Base-by-base conservation (phyloP, 2,113 vertebrate genomes). In the Lamprotornis superbus region DNA sequence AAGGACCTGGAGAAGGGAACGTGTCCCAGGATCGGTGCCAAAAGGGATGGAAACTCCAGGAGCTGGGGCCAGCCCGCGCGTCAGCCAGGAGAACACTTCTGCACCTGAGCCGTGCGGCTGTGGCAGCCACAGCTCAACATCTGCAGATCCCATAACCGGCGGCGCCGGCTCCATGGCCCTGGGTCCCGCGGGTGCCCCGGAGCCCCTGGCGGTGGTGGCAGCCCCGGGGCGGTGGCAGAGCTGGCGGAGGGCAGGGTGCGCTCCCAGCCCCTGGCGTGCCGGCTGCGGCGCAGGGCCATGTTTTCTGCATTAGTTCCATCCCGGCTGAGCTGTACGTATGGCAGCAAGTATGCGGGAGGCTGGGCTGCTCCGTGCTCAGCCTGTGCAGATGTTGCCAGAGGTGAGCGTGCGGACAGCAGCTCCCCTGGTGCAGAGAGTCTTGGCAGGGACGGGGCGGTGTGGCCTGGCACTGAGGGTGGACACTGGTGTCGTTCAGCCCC, bases 231-330 rank as follows among this genome's bases (percentile, higher is more conserved):
- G 2, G 35, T 0, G 5, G 55, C 44, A 18, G 1, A 24, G 63
- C 63, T 30, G 80, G 71, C 52, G 11, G 67, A 76, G 76, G n/a
- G 79, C 92, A 90, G 70, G 84, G 56, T 0, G 23, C 27, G 4
- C 77, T 86, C 79, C 35, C 91, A 70, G 87, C 73, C 63, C n/a
- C 12, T 10, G 21, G 8, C 9, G 60, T 31, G 56, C 76, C 1
- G 73, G 87, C 90, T 28, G 78, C 10, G 2, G 82, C 7, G 1
- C 9, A 11, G 59, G 69, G 71, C 91, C 94, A 79, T 65, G 91
- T 91, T 96, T 92, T 93, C 93, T 56, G 78, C 81, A 93, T 97
- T 95, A 93, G 93, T 94, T 95, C 96, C 96, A 95, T 92, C 56
- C 87, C 22, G 7, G 91, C 59, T 49, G 87, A 84, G 87, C 93